Percentiles rank a stretch among this genome's conserved stretches.
phyloP scores from a whole-genome alignment of 2,797 vertebrate species.

The Meda fulgida region DNA sequence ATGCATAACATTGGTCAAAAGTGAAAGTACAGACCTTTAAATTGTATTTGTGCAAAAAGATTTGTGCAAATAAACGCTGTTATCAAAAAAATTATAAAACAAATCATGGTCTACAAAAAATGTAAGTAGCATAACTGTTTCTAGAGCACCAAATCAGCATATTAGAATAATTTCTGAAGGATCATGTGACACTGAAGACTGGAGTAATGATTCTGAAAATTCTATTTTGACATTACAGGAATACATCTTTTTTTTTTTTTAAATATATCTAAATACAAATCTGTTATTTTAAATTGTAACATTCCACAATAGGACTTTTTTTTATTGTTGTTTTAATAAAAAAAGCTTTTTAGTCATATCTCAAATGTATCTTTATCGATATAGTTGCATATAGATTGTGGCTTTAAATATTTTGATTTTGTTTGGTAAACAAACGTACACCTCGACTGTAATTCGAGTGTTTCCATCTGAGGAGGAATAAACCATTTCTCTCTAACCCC shows the following conservation, averaged over 20 bases:
- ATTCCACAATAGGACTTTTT: neutral
- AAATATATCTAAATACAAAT: neutral
- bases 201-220: neutral
- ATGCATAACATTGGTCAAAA: neutral
- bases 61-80: neutral
- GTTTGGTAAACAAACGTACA: neutral
- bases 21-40: neutral
- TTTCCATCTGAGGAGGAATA: constrained; percentile 43
- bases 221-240: neutral
- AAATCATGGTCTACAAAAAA: neutral
- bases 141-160: neutral
- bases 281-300: neutral
- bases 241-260: fast-evolving
- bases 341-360: neutral
- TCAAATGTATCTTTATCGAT: too few species aligned
- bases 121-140: neutral
- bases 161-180: neutral
- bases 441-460: neutral
- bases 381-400: neutral
- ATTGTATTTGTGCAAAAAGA: too few species aligned
- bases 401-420: neutral
- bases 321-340: neutral
- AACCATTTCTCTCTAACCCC: constrained; percentile 45
- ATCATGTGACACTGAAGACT: neutral
- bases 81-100: neutral